Evolutionary conservation across 1,140 invertebrate species (phyloP), one percentile per base, ranked within the genome.

Genomic region (Maniola jurtina): DNA sequence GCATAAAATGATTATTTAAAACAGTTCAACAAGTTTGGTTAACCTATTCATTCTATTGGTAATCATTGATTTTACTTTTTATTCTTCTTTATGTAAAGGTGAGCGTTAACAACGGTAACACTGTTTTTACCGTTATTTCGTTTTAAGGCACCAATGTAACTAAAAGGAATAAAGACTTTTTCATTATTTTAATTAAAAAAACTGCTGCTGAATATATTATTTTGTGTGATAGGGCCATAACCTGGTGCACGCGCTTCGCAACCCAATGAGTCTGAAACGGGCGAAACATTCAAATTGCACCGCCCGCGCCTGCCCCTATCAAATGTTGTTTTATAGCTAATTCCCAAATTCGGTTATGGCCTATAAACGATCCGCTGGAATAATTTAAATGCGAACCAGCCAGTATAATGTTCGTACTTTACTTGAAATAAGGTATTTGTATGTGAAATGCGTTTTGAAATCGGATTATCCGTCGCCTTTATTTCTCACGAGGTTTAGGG

Each of bases 301-400:
- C 79, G 77, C 86, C 84, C 84, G 81, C 81, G 81, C 81, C 80
- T 80, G 80, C 84, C 81, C 84, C 83, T 86, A 89, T 91, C 88
- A 87, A 90, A 91, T 90, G 87, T 89, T 89, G 86, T 90, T 90
- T 90, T 90, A 90, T 90, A 88, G 88, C 87, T 90, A 90, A 90
- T 90, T 90, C 88, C 88, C 88, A 89, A 90, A 90, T 90, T 90
- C 88, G 76, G 88, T 90, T 90, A 90, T 90, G 86, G 88, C 86
- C 88, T 90, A 90, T 90, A 90, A 90, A 90, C 88, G 88, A 89
- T 90, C 84, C 86, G 79, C 80, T 82, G 84, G 88, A 88, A 90
- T 90, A 89, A 90, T 90, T 90, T 90, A 90, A 90, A 90, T 88
- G 84, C 86, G 86, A 83, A 84, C 81, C 86, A 81, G 86, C 84